Evolutionary conservation across 2,113 vertebrate species (phyloP).

Genomic region (Phylloscopus trochiloides): DNA sequence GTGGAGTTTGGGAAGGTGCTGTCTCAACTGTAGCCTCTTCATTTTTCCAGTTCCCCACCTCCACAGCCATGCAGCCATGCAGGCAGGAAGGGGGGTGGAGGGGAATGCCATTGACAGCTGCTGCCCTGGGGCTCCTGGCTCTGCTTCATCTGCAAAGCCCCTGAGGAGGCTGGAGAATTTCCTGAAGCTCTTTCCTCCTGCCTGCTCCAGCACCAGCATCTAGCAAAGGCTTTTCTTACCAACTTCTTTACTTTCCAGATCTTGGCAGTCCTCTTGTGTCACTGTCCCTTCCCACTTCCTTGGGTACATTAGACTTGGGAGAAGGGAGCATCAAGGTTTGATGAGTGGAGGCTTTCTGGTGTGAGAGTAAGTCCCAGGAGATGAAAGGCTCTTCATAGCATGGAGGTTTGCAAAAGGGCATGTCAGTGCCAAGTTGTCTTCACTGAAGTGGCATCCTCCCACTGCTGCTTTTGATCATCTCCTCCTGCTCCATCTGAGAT

Average conservation of each 20-base stretch:
- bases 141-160: constrained; percentile 32
- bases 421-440: constrained; percentile 5
- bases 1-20: not conserved
- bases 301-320: not conserved
- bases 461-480: not conserved
- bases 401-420: not conserved
- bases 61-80: not conserved
- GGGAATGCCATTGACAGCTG: constrained; percentile 55
- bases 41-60: not conserved
- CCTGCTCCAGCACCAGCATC: not conserved
- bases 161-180: constrained; percentile 55
- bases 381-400: not conserved
- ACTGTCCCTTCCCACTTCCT: not conserved
- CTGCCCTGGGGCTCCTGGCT: constrained; percentile 18
- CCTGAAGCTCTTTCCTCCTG: constrained; percentile 3
- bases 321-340: not conserved
- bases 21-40: not conserved
- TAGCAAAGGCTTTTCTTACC: not conserved
- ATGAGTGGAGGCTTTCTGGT: not conserved
- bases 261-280: not conserved
- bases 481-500: rapidly evolving
- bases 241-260: not conserved
- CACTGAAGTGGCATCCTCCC: constrained; percentile 15
- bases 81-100: constrained; percentile 33
- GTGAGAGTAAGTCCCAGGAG: not conserved